phyloP scores from a whole-genome alignment of 2,113 vertebrate genomes.

The Muntiacus reevesi region DNA sequence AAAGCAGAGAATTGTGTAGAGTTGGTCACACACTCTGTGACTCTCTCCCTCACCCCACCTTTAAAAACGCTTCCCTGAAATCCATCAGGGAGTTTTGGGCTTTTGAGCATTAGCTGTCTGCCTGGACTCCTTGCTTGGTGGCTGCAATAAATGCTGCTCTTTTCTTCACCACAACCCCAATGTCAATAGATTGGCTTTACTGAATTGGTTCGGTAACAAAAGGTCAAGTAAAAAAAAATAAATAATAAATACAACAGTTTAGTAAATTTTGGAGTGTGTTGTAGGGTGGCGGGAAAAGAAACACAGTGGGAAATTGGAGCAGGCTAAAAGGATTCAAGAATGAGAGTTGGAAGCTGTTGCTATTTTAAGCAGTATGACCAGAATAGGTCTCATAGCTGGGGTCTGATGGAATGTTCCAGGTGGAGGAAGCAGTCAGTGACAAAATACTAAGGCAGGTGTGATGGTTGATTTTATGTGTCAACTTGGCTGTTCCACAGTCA shows the following conservation, averaged over 20 bases:
- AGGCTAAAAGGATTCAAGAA: not conserved
- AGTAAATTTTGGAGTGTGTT: not conserved
- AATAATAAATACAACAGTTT: not conserved
- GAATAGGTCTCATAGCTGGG: not conserved
- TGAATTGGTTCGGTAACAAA: not conserved
- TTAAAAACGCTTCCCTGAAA: not conserved
- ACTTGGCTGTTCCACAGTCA: not conserved
- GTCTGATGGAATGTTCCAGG: not conserved
- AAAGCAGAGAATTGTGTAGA: not conserved
- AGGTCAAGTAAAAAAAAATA: not conserved
- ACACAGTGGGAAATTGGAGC: not conserved
- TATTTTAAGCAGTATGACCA: not conserved
- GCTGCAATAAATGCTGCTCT: not conserved
- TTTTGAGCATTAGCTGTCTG: not conserved
- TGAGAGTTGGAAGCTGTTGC: not conserved
- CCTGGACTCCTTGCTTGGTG: not conserved
- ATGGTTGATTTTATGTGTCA: not conserved
- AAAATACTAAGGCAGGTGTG: not conserved
- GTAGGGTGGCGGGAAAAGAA: not conserved
- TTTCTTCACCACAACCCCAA: not conserved
- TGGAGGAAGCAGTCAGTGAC: not conserved
- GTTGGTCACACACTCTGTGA: rapidly evolving
- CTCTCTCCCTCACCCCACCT: not conserved
- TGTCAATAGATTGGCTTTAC: not conserved
- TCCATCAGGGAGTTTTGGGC: not conserved